Base-by-base conservation (phyloP, 2,797 vertebrate species). In the Ammospiza maritima region DNA sequence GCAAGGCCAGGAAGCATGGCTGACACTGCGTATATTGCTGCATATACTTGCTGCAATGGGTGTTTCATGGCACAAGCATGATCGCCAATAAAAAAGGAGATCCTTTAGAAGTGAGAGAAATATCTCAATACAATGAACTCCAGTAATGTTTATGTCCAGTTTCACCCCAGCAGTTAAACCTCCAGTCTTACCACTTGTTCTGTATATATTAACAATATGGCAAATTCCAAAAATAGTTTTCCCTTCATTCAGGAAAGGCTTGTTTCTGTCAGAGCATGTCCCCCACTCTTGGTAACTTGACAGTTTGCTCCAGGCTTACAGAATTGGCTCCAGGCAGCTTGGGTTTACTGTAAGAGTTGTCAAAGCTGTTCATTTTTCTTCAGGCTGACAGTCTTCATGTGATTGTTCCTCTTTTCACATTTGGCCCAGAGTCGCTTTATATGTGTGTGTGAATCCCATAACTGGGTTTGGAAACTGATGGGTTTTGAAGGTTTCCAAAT, bases 1-100 rank as follows among this genome's bases (percentile, higher is more conserved):
- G 4, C 42, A 88, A 72, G 62, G 38, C 36, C 56, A 72, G 40
- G 38, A 81, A 26, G 16, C 1, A 1, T 27, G 30, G 20, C 22
- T 2, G 4, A 16, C 0, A 0, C 22, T 40, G 20, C 4, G 4
- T 25, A 2, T 36, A 25, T 56, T 60, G 13, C 25, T 48, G 25
- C 25, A 48, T 48, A 75, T 34, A 21, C 16, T 16, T 90, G 10
- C 56, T 86, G 40, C 64, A 45, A 6, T 47, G 15, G 1, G 11
- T 76, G 26, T 54, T 77, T 90, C 62, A 40, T 69, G 32, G 64
- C 29, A 30, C 47, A 64, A 10, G 5, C 23, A 34, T 38, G 13
- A 50, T 26, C 16, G 82, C 19, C 27, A 77, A 12, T 34, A 53
- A 51, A 45, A 64, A 56, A 61, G 4, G 13, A 74, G 12, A 75